Evolutionary conservation across 2,113 vertebrate species (phyloP), one percentile per base, ranked within the genome.

Genomic region (Malurus elegans): DNA sequence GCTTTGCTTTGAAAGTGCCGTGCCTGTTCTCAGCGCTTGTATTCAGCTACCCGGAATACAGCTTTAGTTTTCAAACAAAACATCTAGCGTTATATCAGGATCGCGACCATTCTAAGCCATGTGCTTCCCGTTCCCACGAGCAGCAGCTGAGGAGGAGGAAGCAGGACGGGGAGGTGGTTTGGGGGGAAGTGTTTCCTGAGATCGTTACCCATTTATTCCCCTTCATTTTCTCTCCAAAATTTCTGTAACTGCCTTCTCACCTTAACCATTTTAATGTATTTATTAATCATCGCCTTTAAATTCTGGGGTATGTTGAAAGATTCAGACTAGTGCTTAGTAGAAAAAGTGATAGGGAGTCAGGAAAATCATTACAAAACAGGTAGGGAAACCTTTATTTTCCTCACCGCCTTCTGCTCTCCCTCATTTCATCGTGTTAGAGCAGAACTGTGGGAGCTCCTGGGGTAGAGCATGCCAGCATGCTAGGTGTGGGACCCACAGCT

Each of bases 351-450:
- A 21, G 3, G 23, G 18, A 81, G 32, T 66, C 40, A 48, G 19
- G 31, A 88, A 95, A 92, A 90, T 67, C 6, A 18, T 79, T 86
- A 47, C 14, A 70, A 58, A 88, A 69, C n/a, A 87, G 54, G 45
- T 74, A 87, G 45, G 32, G 42, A 94, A 93, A 87, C 71, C 25
- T 86, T 61, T 13, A 15, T 44, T 86, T 24, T 66, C 9, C 54
- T 45, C 32, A 23, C 3, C 12, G 1, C 3, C 19, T 82, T 64
- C 12, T 79, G 15, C 25, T 62, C 5, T 28, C 40, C 16, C n/a
- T 56, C 20, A 26, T 64, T 50, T 64, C 32, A 58, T 25, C 38
- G 1, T 3, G 6, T 66, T 70, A 25, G 25, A 69, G 42, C 23
- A 66, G 38, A 74, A 53, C 25, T 12, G 31, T 26, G 26, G 57